These are phyloP conservation scores for Tachina lurida DNA, from an alignment of 2,888 invertebrate genomes.

Conservation along the genomic window DNA sequence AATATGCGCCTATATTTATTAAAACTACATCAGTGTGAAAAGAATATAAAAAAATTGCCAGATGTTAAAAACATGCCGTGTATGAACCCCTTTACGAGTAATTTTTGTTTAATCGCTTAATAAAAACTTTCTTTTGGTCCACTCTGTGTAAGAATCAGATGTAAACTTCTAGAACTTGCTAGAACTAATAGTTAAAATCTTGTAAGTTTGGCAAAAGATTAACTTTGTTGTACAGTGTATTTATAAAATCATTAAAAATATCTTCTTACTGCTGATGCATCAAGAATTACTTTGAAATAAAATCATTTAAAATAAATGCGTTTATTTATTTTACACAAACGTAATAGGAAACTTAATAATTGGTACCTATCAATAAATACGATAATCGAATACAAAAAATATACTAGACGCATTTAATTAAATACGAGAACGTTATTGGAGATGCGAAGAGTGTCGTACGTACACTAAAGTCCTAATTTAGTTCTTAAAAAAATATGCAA, in stretches of 20 bases:
- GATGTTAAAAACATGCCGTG: too few relatives aligned
- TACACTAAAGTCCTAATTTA: conserved; percentile 31
- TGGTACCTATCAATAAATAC: conserved; percentile 28
- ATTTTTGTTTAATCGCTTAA: too few relatives aligned
- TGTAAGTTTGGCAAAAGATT: not conserved
- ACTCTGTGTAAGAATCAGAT: too few relatives aligned
- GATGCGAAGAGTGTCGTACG: not conserved
- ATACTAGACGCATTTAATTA: conserved; percentile 3
- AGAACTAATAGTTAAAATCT: not conserved
- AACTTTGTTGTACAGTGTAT: not conserved
- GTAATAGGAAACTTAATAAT: conserved; percentile 48
- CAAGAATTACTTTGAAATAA: conserved; percentile 10
- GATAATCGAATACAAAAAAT: not conserved
- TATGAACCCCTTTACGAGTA: too few relatives aligned
- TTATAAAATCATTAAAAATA: not conserved
- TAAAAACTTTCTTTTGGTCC: too few relatives aligned
- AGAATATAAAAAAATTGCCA: too few relatives aligned
- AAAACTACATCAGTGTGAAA: too few relatives aligned
- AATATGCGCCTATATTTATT: too few relatives aligned
- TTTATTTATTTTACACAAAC: conserved; percentile 55
- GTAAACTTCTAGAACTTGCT: not conserved
- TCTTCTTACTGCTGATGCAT: conserved; percentile 3
- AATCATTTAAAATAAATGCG: conserved; percentile 17
- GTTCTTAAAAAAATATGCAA: conserved; percentile 55
- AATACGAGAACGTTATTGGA: conserved; percentile 49